These are phyloP conservation scores for Charaxes varanes DNA, from an alignment of 1,140 invertebrate species.

Conservation along the genomic window DNA sequence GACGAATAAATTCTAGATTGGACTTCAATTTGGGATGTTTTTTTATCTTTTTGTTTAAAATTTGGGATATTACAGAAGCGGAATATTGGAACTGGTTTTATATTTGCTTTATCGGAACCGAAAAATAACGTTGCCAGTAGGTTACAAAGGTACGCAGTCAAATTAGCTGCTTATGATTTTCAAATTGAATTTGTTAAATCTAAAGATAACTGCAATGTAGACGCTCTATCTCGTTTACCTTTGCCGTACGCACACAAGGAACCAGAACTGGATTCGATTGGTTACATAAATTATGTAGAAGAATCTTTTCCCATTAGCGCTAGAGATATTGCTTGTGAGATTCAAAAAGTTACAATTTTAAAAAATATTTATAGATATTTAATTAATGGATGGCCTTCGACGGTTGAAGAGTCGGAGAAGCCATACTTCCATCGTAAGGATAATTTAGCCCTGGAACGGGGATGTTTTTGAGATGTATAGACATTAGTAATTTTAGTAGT, in stretches of 20 bases:
- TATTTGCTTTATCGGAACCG: no score
- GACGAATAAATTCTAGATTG: no score
- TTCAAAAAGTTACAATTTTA: constrained; percentile 17
- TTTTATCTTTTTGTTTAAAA: no score
- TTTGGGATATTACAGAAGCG: no score
- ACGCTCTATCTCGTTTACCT: constrained; percentile 24
- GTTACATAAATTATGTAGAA: constrained; percentile 17
- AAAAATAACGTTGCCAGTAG: constrained; percentile 22
- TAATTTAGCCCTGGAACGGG: constrained; percentile 17
- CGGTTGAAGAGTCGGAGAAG: constrained; percentile 11
- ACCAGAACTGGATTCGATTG: not conserved
- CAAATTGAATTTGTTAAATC: no score
- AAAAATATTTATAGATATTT: constrained; percentile 25
- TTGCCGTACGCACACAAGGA: constrained; percentile 6
- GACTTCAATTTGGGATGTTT: no score
- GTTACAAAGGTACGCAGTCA: constrained; percentile 26
- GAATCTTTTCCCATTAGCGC: no score
- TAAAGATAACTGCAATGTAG: constrained; percentile 18
- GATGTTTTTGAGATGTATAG: no score
- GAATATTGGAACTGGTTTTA: no score
- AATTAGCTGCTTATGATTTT: constrained; percentile 25
- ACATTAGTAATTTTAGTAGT: no score
- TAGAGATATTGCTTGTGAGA: constrained; percentile 18
- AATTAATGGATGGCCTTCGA: constrained; percentile 24
- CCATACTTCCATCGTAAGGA: constrained; percentile 23